Evolutionary conservation across 2,797 vertebrate genomes (phyloP), one percentile per base, ranked within the genome.

Genomic region (Brachymystax lenok): DNA sequence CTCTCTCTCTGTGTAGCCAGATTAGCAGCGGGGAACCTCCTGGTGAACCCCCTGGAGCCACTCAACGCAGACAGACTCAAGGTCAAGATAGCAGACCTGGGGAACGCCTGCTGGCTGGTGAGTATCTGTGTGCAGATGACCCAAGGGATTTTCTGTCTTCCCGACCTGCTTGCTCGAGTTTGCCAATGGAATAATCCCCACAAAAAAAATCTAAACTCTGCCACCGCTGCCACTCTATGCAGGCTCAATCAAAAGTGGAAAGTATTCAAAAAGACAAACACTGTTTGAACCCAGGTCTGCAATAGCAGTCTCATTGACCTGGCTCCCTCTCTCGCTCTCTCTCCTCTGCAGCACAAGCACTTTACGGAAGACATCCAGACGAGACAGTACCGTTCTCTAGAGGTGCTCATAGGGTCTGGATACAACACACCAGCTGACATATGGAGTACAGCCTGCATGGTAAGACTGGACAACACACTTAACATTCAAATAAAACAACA

Each of bases 21-120:
- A 91, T 92, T 91, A 74, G 84, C 95, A 87, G 96, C 97, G 87
- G 97, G 96, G 82, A 96, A 95, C 88, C 94, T 98, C 87, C 94
- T 99, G 70, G 90, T 98, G 88, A 99, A 99, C 95, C 98, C 98
- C 74, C 95, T 99, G 88, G 98, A 99, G 86, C 96, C 97, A 85
- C 87, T 95, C 88, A 99, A 99, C 87, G 94, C 97, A 84, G 97
- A 98, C 83, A 96, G 97, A 89, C 97, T 99, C 90, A 96, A 95
- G 93, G 98, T 99, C 92, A 99, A 99, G 95, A 98, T 99, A 80
- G 98, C 98, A 71, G 98, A 99, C 88, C 94, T 99, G 90, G 98
- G 98, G 88, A 99, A 99, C 56, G 98, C 98, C 83, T 99, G 98
- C 92, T 99, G 98, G 98, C 97, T 99, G 96, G 98, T 99, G 52